Evolutionary conservation across 2,888 invertebrate genomes (phyloP).

Genomic region (Colletes collaris): DNA sequence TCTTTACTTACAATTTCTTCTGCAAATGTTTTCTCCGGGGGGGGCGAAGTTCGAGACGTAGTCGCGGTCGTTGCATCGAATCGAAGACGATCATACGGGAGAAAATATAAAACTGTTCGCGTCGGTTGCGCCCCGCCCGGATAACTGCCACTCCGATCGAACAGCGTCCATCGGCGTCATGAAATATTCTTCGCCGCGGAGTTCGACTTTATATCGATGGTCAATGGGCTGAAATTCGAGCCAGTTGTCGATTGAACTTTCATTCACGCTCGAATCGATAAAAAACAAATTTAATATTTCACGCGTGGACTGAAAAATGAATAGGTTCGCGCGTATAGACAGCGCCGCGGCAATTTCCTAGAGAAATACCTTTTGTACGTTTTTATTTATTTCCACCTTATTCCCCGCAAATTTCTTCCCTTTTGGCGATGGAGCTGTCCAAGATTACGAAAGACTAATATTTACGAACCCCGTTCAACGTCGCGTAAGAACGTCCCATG

Average conservation of each 20-base stretch:
- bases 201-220: conserved; percentile 9
- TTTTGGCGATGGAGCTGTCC: not conserved
- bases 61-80: not conserved
- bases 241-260: not conserved
- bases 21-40: not conserved
- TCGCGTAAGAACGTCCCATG: not conserved
- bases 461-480: not conserved
- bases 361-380: not conserved
- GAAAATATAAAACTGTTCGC: conserved; percentile 23
- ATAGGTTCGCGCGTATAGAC: not conserved
- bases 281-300: conserved; percentile 13
- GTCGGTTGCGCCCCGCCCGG: conserved; percentile 4
- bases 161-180: not conserved
- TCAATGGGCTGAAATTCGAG: not conserved
- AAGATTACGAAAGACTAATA: not conserved
- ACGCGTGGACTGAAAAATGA: not conserved
- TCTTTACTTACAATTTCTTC: not conserved
- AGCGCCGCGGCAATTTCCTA: not conserved
- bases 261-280: conserved; percentile 3
- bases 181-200: conserved; percentile 35
- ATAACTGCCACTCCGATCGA: conserved; percentile 10
- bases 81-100: too few species aligned
- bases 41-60: not conserved
- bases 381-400: not conserved
- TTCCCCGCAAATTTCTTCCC: not conserved